These are phyloP conservation scores for Antennarius striatus DNA, from an alignment of 2,113 vertebrate genomes.

Conservation along the genomic window DNA sequence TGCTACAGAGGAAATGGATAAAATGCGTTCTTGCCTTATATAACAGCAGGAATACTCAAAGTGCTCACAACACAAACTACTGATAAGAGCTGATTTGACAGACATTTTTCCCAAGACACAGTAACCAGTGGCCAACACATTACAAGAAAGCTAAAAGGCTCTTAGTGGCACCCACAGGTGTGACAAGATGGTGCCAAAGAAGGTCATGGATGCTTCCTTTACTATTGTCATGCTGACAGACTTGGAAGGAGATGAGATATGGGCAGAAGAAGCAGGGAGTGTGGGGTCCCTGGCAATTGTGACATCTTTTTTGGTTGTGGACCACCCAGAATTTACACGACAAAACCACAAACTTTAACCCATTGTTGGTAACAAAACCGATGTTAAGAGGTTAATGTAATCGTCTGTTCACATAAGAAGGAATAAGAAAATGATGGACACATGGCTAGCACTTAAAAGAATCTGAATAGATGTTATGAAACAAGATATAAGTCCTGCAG, in stretches of 20 bases:
- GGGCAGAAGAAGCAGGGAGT: slow-evolving; percentile 18
- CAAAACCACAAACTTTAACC: slow-evolving; percentile 21
- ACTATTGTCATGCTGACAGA: slow-evolving; percentile 59
- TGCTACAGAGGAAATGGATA: not conserved
- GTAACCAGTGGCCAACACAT: slow-evolving; percentile 34
- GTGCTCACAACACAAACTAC: not conserved
- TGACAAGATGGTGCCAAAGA: slow-evolving; percentile 40
- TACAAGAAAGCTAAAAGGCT: slow-evolving; percentile 14
- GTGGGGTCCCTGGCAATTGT: slow-evolving; percentile 19
- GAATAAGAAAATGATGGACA: slow-evolving; percentile 11
- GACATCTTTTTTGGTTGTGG: slow-evolving; percentile 32
- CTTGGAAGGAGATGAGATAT: slow-evolving; percentile 41
- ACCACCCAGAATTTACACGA: slow-evolving; percentile 60
- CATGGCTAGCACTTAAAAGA: slow-evolving; percentile 8
- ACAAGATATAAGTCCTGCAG: slow-evolving; percentile 27
- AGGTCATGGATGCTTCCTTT: slow-evolving; percentile 47
- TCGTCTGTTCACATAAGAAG: not conserved
- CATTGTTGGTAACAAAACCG: slow-evolving; percentile 15
- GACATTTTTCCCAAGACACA: not conserved
- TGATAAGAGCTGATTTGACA: not conserved
- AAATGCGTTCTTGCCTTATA: slow-evolving; percentile 1
- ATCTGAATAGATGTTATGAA: slow-evolving; percentile 19
- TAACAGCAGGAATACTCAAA: not conserved
- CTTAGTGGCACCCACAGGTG: slow-evolving; percentile 61
- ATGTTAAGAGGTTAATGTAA: slow-evolving; percentile 12